Evolutionary conservation across 2,888 invertebrate genomes (phyloP), one percentile per base, ranked within the genome.

Genomic region (Eupeodes luniger): DNA sequence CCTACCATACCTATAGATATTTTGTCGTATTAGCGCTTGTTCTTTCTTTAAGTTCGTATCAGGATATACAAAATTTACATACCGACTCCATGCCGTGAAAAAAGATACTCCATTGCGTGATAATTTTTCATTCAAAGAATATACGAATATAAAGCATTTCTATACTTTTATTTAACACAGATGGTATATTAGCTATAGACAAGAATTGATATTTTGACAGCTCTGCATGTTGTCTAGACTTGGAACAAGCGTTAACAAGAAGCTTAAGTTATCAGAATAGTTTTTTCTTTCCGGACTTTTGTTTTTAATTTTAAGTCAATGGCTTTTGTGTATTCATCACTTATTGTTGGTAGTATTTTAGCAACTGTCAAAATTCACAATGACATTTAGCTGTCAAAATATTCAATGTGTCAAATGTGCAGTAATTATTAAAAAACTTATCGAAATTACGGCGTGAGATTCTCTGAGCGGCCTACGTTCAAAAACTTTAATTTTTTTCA

Each of bases 31-130:
- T 40, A 40, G 40, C 6, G 40, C 12, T 11, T 55, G 47, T 2
- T 19, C 14, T n/a, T 57, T n/a, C 34, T 12, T 47, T 53, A 4
- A 1, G 19, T 16, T 0, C 12, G 10, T 12, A 19, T 5, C 44
- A 59, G 55, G 27, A 72, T 27, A 69, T 44, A 66, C 19, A n/a
- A 67, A 69, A 82, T 83, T 86, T 70, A 75, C 75, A 69, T 75
- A 82, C 59, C 9, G 40, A 40, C 40, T 66, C 64, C 83, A 82
- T 81, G 81, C 62, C 36, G 74, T 19, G 66, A 70, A 69, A 82
- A 64, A 69, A 82, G 76, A 85, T 78, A 61, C 72, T 44, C 74
- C 27, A 27, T 40, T 40, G 86, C 75, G 83, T 86, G 86, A 86
- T 86, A 86, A 83, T 79, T 84, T 69, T 69, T 83, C 70, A n/a